Base-by-base conservation (phyloP, 2,888 invertebrate genomes). In the Arrhopalites spinosus region DNA sequence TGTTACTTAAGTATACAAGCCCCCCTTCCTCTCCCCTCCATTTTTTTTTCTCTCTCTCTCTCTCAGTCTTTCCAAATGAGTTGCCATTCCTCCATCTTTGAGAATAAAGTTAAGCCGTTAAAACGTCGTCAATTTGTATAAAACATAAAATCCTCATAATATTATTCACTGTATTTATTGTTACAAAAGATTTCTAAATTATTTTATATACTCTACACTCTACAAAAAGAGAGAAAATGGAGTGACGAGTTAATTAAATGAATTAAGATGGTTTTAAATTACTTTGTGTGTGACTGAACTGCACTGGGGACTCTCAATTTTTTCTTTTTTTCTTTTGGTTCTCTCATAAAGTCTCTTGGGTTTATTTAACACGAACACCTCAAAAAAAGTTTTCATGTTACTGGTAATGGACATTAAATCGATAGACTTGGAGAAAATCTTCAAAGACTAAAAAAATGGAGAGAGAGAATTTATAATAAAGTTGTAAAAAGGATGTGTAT, bases 81-180 rank as follows among this genome's bases (percentile, higher is more conserved):
- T 30, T 64, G 7, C 5, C 64, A 17, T n/a, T 29, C n/a, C 30
- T 64, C 64, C 30, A 64, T 64, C 30, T 30, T 64, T 30, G 29
- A 64, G 25, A 50, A 64, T 64, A 29, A 64, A 64, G 29, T 64
- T 27, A 1, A n/a, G 30, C 13, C 27, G 64, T 64, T 29, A 64
- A 61, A 64, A 64, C 64, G 64, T 64, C 64, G 15, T 50, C 50
- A 50, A 50, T 50, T 50, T 50, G 36, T 36, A 36, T 36, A 11
- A 7, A 36, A 7, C 36, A 3, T 36, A 36, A 36, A 36, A 36
- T 36, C 3, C 36, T 36, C 36, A 36, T 36, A 36, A 36, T 36
- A 36, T 36, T 36, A 36, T 36, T 36, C 36, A 36, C 36, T 11
- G 36, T 36, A 36, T 36, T 36, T 36, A n/a, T n/a, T n/a, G n/a